phyloP scores from a whole-genome alignment of 2,113 vertebrate genomes.

The Sakesphorus luctuosus region DNA sequence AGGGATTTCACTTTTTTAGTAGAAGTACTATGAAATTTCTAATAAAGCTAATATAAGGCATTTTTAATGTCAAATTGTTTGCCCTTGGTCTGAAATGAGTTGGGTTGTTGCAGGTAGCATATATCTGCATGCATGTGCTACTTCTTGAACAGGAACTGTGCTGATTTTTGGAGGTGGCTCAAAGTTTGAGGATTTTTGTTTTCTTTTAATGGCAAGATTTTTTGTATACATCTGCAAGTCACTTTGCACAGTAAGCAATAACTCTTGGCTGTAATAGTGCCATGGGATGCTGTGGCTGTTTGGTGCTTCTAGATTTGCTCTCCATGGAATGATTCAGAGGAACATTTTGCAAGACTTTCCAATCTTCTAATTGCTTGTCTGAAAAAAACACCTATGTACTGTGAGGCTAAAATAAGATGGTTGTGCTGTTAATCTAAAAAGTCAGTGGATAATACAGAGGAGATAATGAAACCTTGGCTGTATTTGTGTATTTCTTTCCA shows the following conservation, averaged over 20 bases:
- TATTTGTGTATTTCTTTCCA: conserved; percentile 63
- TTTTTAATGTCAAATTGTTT: not conserved
- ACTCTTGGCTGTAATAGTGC: conserved; percentile 68
- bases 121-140: not conserved
- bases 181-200: not conserved
- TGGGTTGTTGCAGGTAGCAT: not conserved
- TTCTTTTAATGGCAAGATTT: conserved; percentile 55
- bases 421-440: conserved; percentile 74
- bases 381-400: conserved; percentile 69
- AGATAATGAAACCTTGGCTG: conserved; percentile 71
- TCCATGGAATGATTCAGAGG: conserved; percentile 76
- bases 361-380: conserved; percentile 84
- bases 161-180: not conserved
- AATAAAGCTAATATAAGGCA: not conserved
- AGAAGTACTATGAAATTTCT: not conserved
- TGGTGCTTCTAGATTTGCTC: conserved; percentile 74
- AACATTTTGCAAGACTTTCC: conserved; percentile 79
- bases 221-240: conserved; percentile 43
- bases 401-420: conserved; percentile 74
- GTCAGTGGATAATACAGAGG: conserved; percentile 43
- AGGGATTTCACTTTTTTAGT: not conserved
- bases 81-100: not conserved
- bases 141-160: not conserved
- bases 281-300: conserved; percentile 76
- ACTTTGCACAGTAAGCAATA: conserved; percentile 59